Conservation (phyloP, 2,797 vertebrate species). For the Salmo trutta region DNA sequence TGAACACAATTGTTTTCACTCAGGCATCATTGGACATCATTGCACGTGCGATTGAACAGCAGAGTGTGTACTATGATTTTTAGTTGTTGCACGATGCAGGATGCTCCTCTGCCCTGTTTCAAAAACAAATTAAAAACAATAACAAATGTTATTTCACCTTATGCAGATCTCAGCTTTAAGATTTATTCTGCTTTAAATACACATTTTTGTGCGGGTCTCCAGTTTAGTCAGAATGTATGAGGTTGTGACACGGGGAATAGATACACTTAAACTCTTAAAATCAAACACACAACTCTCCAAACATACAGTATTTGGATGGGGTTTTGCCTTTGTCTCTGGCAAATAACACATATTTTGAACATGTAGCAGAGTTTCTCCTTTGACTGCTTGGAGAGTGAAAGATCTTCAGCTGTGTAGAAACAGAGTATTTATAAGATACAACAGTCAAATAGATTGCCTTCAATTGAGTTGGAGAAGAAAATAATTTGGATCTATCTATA, state of each 20-base stretch:
- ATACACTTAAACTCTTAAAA: not conserved
- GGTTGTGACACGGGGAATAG: not conserved
- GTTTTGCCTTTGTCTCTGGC: not conserved
- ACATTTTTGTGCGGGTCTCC: slow-evolving; percentile 20
- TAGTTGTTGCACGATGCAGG: too few species aligned
- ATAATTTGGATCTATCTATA: slow-evolving; percentile 4
- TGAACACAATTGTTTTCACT: too few species aligned
- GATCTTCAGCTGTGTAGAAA: not conserved
- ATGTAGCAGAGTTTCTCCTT: slow-evolving; percentile 1
- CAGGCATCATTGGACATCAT: too few species aligned
- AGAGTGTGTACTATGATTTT: too few species aligned
- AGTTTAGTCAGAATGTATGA: not conserved
- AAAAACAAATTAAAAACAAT: too few species aligned
- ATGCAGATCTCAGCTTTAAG: slow-evolving; percentile 9
- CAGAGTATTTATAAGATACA: slow-evolving; percentile 2
- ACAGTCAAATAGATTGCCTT: slow-evolving; percentile 22
- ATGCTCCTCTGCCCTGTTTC: too few species aligned
- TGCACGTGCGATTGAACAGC: too few species aligned
- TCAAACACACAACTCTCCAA: not conserved
- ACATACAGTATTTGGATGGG: not conserved
- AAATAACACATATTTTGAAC: not conserved
- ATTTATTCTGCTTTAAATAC: slow-evolving; percentile 14
- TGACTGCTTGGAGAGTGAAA: slow-evolving; percentile 7
- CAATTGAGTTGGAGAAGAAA: slow-evolving; percentile 14
- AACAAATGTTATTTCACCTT: too few species aligned